phyloP scores from a whole-genome alignment of 2,888 invertebrate genomes.

The Polydrusus cervinus region DNA sequence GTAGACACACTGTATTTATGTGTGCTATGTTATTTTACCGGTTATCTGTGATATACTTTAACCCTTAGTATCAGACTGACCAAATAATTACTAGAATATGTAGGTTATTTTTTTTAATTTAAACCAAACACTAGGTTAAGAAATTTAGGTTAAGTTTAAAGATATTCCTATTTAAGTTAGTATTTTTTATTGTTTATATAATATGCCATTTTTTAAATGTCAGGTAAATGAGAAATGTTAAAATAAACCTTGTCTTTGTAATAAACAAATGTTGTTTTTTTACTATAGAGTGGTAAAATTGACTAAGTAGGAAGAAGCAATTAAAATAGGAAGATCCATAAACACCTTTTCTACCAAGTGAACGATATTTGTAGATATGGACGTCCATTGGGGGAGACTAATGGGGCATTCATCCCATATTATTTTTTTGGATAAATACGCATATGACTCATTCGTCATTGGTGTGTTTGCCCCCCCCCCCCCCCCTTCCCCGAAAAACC shows the following conservation, averaged over 20 bases:
- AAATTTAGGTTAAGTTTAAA: not conserved
- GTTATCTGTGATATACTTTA: constrained; percentile 10
- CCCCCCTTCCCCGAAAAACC: too few species aligned
- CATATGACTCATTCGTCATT: too few species aligned
- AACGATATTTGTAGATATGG: too few species aligned
- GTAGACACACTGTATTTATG: too few species aligned
- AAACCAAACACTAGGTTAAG: constrained; percentile 4
- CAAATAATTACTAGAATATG: not conserved
- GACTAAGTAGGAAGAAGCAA: too few species aligned
- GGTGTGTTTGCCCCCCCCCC: too few species aligned
- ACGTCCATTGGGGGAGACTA: too few species aligned
- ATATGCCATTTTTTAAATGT: constrained; percentile 11
- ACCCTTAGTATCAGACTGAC: constrained; percentile 12
- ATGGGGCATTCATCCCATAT: too few species aligned
- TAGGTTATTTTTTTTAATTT: constrained; percentile 7
- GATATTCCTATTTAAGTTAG: constrained; percentile 11
- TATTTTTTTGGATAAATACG: too few species aligned
- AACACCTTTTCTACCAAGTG: too few species aligned
- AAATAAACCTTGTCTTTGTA: constrained; percentile 19
- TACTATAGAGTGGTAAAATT: too few species aligned
- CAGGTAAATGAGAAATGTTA: not conserved
- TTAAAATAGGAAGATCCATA: too few species aligned
- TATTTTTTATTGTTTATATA: constrained; percentile 6
- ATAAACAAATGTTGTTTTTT: not conserved
- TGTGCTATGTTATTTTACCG: not conserved